phyloP scores from a whole-genome alignment of 2,797 vertebrate genomes.

The Clarias platycephalus region DNA sequence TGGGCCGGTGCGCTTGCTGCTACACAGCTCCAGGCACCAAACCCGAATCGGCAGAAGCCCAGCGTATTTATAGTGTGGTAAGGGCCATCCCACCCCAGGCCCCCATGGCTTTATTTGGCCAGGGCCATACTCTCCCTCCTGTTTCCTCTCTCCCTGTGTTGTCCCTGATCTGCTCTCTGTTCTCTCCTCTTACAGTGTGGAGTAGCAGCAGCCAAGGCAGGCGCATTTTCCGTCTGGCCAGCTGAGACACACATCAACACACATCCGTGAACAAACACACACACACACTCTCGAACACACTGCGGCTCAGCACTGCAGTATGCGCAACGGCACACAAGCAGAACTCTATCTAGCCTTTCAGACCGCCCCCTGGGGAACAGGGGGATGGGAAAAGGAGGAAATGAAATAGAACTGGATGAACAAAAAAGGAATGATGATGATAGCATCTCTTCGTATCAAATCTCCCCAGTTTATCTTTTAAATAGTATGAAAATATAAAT shows the following conservation, averaged over 20 bases:
- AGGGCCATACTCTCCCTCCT: constrained; percentile 51
- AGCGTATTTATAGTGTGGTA: constrained; percentile 82
- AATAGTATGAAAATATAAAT: neutral
- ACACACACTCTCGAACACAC: constrained; percentile 37
- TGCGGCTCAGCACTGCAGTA: constrained; percentile 68
- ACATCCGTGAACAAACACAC: constrained; percentile 29
- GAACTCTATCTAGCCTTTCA: constrained; percentile 26
- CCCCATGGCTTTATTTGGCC: constrained; percentile 87
- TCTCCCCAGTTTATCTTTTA: neutral
- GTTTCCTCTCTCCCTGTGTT: neutral
- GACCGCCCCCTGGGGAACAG: neutral
- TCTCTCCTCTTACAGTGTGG: constrained; percentile 57
- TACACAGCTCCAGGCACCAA: constrained; percentile 76
- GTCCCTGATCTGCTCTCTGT: constrained; percentile 54
- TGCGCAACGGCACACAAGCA: constrained; percentile 37
- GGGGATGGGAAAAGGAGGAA: neutral
- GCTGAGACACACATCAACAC: constrained; percentile 50
- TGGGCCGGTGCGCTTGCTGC: constrained; percentile 60
- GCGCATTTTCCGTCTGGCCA: constrained; percentile 49
- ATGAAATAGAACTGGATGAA: constrained; percentile 6
- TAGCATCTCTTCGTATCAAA: neutral
- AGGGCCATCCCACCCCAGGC: constrained; percentile 64
- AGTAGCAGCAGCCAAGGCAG: constrained; percentile 70
- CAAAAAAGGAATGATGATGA: neutral
- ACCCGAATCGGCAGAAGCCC: constrained; percentile 74